Evolutionary conservation across 2,888 invertebrate species (phyloP), one percentile per base, ranked within the genome.

Genomic region (Dryococelus australis): DNA sequence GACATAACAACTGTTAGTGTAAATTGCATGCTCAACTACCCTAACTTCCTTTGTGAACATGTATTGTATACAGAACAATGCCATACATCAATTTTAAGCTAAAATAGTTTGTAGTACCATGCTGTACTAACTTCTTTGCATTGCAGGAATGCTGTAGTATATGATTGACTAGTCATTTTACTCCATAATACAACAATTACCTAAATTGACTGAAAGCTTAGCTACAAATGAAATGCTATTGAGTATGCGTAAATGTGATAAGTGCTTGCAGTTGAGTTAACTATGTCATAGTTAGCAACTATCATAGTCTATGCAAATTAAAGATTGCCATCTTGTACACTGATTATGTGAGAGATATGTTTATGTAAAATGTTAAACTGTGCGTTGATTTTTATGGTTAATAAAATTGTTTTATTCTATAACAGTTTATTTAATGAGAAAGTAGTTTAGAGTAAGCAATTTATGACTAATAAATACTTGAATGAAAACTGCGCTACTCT

Each of bases 291-390:
- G 65, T 65, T 65, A 65, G 65, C 65, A 65, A 65, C 65, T 65
- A 65, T 65, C 65, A 65, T 65, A 65, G 65, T 65, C 16, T 65
- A 65, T n/a, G 65, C n/a, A n/a, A n/a, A 65, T 65, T n/a, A 65
- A 65, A 65, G 65, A 65, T 65, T 65, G 65, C n/a, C 65, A 65
- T 65, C 65, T 65, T n/a, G 65, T 65, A 65, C n/a, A 65, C 65
- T n/a, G 65, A 65, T 24, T 3, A 83, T 83, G 27, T 83, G 43
- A 35, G 27, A 83, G 83, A 83, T 13, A 6, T 83, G 65, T 83
- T 28, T 83, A 83, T 83, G 83, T 83, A 83, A 83, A 83, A 83
- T 83, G 83, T 83, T 83, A 28, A 83, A 28, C n/a, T 43, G 35
- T 83, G 16, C 24, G 35, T 83, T 83, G 83, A 83, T 83, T 83